Base-by-base conservation (phyloP, 2,113 vertebrate genomes). In the Trogon melanurus region DNA sequence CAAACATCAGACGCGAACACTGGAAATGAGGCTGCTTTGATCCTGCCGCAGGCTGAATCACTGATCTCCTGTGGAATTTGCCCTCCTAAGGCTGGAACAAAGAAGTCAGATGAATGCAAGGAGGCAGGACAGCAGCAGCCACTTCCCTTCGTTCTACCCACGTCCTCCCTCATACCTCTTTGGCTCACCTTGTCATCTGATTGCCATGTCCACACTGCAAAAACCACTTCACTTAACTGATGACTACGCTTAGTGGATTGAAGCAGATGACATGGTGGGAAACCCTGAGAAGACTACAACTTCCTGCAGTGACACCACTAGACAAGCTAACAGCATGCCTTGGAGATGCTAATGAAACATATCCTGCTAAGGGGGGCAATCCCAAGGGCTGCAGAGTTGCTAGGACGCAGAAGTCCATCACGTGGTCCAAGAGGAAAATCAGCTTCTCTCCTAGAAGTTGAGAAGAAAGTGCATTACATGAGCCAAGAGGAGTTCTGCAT, bases 51-150 rank as follows among this genome's bases (percentile, higher is more conserved):
- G 70, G 47, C 79, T 93, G 83, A 51, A 79, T 80, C 0, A 2
- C 60, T 84, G 83, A 91, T 94, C 14, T 67, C 69, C 80, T 84
- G 11, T 75, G 96, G 96, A 97, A 97, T 96, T 95, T 95, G 92
- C 79, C 91, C 69, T 96, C 80, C 83, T 89, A 44, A 84, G 93
- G 65, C 91, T 86, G 91, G 75, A 92, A 96, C 91, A 96, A 96
- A 95, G 92, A 32, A 84, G 9, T 38, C 51, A 44, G 83, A 80
- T 89, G 89, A 95, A 91, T 91, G 9, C 0, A 0, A 71, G 69
- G 60, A 93, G 82, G 83, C 41, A 66, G 51, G 18, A 80, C 25
- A 29, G 48, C 64, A 84, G 25, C 56, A 87, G n/a, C 2, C 4
- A 93, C 57, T 47, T 92, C 85, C 72, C 1, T 0, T 56, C 75